Percentiles rank a stretch among this genome's conserved stretches.
These are phyloP conservation scores for Saccostrea glomerata DNA, from an alignment of 1,140 invertebrate genomes.

Conservation along the genomic window DNA sequence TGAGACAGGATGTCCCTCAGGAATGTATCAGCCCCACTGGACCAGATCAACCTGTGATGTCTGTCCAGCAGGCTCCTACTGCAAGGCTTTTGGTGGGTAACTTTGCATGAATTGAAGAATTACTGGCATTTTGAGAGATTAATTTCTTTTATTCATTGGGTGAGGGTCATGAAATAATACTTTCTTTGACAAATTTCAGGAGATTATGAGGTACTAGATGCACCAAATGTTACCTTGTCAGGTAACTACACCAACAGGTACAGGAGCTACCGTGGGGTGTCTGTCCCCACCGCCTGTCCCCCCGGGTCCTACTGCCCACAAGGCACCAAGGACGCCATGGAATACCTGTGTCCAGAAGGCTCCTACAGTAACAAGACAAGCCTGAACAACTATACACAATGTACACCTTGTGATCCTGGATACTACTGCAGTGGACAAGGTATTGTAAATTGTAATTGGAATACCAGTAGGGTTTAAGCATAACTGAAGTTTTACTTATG, in stretches of 20 bases:
- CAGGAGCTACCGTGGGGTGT: slow-evolving; percentile 73
- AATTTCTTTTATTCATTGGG: neutral
- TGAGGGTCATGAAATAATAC: too few species aligned
- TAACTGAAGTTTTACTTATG: neutral
- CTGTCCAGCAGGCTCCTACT: slow-evolving; percentile 75
- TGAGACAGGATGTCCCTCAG: slow-evolving; percentile 75
- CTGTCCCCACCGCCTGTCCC: slow-evolving; percentile 73
- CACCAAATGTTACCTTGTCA: slow-evolving; percentile 66
- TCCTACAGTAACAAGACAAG: slow-evolving; percentile 73
- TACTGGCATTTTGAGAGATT: neutral
- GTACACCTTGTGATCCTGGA: slow-evolving; percentile 74
- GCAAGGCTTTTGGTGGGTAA: slow-evolving; percentile 73
- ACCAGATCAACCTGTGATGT: slow-evolving; percentile 69
- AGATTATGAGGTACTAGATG: slow-evolving; percentile 74
- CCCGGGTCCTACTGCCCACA: slow-evolving; percentile 75
- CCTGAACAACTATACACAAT: slow-evolving; percentile 66
- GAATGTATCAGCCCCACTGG: slow-evolving; percentile 74
- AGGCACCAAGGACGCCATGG: slow-evolving; percentile 65
- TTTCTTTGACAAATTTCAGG: slow-evolving; percentile 59
- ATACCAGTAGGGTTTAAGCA: neutral
- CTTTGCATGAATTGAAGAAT: neutral
- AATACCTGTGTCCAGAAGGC: slow-evolving; percentile 73
- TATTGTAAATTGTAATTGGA: slow-evolving; percentile 42
- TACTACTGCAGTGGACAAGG: slow-evolving; percentile 74
- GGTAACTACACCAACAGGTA: slow-evolving; percentile 73